Base-by-base conservation (phyloP, 2,113 vertebrate genomes). In the Glaucomys volans region DNA sequence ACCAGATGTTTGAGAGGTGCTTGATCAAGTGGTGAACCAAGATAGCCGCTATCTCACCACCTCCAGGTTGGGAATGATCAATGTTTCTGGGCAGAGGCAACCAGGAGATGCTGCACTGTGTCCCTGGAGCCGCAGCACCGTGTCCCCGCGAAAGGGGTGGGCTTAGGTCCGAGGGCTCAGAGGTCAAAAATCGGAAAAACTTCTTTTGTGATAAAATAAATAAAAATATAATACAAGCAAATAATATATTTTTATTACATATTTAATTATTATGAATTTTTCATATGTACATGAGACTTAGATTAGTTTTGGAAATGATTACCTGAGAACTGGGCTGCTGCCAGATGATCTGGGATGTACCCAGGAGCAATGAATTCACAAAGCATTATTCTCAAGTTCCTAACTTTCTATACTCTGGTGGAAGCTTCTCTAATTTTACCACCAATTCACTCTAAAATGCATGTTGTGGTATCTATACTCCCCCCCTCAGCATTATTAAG, bases 321-420 rank as follows among this genome's bases (percentile, higher is more conserved):
- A 62, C 37, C 44, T 82, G 67, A 87, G 54, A 87, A 71, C 8
- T 40, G 18, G 10, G 50, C 62, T 54, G 7, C 26, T 93, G 76
- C 37, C 32, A 67, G 32, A 67, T 67, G 30, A 35, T 67, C 64
- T 67, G 30, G 20, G n/a, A 37, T 92, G 8, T 62, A 71, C 50
- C 50, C 84, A 94, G 16, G 80, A 89, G 42, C 67, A 86, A 82
- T 77, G 22, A 75, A 64, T 82, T 10, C 50, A 91, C 62, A 77
- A 82, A 74, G 2, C 40, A n/a, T 42, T 82, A 90, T 17, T 17
- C 30, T 77, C 57, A 92, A 94, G 26, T 17, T 86, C 24, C 44
- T 86, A 76, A 94, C 86, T 86, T 94, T 93, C 54, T 50, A 37
- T 20, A 83, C 10, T 62, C 20, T 81, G 30, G 50, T 71, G 67